phyloP scores from a whole-genome alignment of 2,797 vertebrate genomes.

The Coreius guichenoti region DNA sequence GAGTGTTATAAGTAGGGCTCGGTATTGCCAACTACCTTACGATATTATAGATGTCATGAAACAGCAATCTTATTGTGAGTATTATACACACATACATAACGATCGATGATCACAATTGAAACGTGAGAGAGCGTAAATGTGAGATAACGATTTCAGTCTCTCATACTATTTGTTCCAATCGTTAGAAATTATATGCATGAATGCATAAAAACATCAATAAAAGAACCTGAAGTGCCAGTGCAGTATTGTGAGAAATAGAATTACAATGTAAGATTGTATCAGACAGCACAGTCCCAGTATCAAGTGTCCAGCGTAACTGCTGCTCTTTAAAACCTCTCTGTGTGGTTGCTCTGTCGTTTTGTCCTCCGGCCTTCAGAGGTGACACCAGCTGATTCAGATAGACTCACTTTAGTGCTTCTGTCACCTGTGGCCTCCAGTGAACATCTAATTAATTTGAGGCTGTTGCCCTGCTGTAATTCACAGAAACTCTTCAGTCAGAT shows the following conservation, averaged over 20 bases:
- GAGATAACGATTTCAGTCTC: neutral
- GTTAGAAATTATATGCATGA: neutral
- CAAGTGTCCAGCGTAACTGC: neutral
- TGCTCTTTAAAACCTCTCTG: neutral
- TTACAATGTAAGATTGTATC: neutral
- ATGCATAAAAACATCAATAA: neutral
- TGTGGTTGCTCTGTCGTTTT: slow-evolving; percentile 1
- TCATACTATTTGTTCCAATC: neutral
- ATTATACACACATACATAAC: neutral
- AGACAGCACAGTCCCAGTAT: neutral
- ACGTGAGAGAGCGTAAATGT: neutral
- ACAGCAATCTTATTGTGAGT: neutral
- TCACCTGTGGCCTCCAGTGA: slow-evolving; percentile 28
- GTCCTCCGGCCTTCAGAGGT: neutral
- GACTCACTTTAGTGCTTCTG: slow-evolving; percentile 34
- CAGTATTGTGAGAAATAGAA: neutral
- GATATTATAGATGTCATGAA: neutral
- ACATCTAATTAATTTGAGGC: neutral
- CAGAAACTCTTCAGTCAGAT: neutral
- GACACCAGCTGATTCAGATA: slow-evolving; percentile 26
- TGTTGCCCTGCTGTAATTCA: slow-evolving; percentile 30
- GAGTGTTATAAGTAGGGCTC: neutral
- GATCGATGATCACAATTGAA: neutral
- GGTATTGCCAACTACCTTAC: neutral
- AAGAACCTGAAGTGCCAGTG: neutral